Conservation (phyloP, 2,888 invertebrate species). For the Agrotis exclamationis region DNA sequence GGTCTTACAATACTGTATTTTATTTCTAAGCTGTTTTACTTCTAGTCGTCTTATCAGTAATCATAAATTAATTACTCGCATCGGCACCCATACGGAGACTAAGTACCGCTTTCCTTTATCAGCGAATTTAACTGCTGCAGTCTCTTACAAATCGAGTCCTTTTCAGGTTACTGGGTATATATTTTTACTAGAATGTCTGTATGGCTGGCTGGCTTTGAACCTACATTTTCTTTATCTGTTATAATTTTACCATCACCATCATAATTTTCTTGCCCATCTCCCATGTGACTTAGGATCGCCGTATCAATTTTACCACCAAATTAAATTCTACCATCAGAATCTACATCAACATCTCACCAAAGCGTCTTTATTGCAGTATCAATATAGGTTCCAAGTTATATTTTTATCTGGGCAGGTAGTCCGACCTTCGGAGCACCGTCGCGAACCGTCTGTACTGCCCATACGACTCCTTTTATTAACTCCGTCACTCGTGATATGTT, state of each 20-base stretch:
- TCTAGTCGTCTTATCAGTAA: too few species aligned
- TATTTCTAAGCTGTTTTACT: too few species aligned
- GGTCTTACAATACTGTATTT: too few species aligned
- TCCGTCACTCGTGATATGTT: constrained; percentile 50
- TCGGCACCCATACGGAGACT: too few species aligned
- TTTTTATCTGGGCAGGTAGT: constrained; percentile 58
- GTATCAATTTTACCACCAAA: neutral
- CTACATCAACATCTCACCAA: constrained; percentile 5
- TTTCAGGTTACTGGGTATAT: too few species aligned
- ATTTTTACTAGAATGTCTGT: neutral
- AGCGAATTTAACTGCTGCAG: too few species aligned
- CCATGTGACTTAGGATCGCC: too few species aligned
- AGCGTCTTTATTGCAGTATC: constrained; percentile 27
- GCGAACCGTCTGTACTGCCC: constrained; percentile 32
- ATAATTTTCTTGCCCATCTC: too few species aligned
- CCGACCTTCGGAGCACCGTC: constrained; percentile 44
- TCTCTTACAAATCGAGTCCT: too few species aligned
- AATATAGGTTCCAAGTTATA: constrained; percentile 37
- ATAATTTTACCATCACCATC: neutral
- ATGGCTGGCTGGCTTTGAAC: neutral
- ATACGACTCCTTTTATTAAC: constrained; percentile 45
- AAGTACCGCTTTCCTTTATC: too few species aligned
- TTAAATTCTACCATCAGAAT: constrained; percentile 1
- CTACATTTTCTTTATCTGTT: neutral
- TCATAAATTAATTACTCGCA: too few species aligned